Evolutionary conservation across 2,888 invertebrate genomes (phyloP).

Genomic region (Vesta saturnalis): DNA sequence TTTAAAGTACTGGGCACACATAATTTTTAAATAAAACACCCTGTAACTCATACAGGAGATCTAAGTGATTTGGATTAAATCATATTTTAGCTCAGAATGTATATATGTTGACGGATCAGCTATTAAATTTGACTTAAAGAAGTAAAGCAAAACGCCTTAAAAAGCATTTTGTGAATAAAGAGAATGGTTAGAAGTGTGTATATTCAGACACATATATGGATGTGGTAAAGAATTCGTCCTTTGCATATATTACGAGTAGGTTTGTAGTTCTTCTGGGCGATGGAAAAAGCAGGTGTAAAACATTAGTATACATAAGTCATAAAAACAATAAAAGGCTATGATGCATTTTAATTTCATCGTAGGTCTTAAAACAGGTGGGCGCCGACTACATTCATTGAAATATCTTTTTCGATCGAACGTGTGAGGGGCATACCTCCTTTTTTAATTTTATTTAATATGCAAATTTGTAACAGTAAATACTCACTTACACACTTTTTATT

Average conservation of each 20-base stretch:
- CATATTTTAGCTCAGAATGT: no score
- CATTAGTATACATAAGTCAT: constrained; percentile 16
- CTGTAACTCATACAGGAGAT: no score
- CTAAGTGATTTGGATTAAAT: no score
- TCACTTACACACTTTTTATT: background rate
- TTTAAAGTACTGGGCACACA: no score
- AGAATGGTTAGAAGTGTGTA: constrained; percentile 4
- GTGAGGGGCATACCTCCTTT: background rate
- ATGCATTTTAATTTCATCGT: constrained; percentile 32
- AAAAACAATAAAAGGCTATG: constrained; percentile 29
- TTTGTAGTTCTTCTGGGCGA: constrained; percentile 14
- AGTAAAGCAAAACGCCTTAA: background rate
- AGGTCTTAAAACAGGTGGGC: constrained; percentile 23
- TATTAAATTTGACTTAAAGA: no score
- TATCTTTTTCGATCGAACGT: background rate
- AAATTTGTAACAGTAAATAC: background rate
- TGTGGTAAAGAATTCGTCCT: constrained; percentile 21
- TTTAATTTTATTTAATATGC: background rate
- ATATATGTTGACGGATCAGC: no score
- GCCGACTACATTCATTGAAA: constrained; percentile 7
- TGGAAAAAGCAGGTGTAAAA: constrained; percentile 24
- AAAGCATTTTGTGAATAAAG: background rate
- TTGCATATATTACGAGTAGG: constrained; percentile 19
- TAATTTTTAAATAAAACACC: no score
- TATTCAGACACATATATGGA: constrained; percentile 14